A percentile compares a stretch with the other conserved stretches of the same genome.
Evolutionary conservation across 2,113 vertebrate genomes (phyloP).

Genomic region (Scalopus aquaticus): DNA sequence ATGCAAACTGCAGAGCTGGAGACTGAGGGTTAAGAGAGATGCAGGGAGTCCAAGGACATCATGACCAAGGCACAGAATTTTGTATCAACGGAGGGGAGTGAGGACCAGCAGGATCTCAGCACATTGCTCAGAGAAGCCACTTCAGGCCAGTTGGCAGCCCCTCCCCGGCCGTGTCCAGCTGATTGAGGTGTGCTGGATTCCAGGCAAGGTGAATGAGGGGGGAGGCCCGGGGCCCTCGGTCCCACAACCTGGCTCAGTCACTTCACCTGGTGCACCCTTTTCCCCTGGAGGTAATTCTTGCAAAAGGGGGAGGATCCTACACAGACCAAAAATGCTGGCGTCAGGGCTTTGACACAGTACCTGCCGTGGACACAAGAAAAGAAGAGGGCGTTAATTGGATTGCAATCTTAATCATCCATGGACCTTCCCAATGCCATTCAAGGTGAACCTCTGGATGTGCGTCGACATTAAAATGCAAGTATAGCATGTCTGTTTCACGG

Average conservation of each 20-base stretch:
- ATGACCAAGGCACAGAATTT: background rate
- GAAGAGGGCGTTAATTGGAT: background rate
- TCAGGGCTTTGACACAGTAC: slow-evolving; percentile 91
- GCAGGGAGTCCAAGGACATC: background rate
- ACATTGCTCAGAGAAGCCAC: background rate
- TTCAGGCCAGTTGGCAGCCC: background rate
- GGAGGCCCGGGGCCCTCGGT: background rate
- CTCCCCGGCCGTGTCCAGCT: background rate
- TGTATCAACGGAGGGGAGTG: background rate
- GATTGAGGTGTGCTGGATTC: background rate
- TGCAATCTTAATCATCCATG: slow-evolving; percentile 16
- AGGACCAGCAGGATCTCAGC: background rate
- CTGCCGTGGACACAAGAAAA: slow-evolving; percentile 82
- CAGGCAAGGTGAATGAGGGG: background rate
- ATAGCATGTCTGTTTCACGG: background rate
- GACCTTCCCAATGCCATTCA: background rate
- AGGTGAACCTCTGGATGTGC: background rate
- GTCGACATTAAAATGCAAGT: slow-evolving; percentile 22
- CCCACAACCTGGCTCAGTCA: background rate
- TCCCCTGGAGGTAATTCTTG: slow-evolving; percentile 88
- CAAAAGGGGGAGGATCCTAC: slow-evolving; percentile 88
- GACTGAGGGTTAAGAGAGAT: background rate
- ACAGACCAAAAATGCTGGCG: slow-evolving; percentile 90
- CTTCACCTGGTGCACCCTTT: slow-evolving; percentile 84
- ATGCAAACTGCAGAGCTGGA: background rate